Percentiles rank a stretch among this genome's conserved stretches.
phyloP scores from a whole-genome alignment of 2,113 vertebrate species.

The Eonycteris spelaea region DNA sequence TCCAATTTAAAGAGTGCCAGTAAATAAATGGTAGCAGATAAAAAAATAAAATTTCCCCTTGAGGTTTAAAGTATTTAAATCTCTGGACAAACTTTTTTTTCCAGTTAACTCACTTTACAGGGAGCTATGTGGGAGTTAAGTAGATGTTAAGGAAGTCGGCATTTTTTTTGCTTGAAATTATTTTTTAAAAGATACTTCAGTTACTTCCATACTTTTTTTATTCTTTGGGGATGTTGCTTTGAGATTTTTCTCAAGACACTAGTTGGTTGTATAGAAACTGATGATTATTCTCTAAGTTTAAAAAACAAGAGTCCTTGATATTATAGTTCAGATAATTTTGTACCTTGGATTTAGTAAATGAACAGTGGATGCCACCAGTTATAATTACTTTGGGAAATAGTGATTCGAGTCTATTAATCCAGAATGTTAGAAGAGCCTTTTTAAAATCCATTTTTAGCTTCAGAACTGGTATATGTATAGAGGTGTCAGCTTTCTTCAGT shows the following conservation, averaged over 20 bases:
- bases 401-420: conserved; percentile 23
- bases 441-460: conserved; percentile 2
- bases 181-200: neutral
- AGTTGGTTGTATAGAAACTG: conserved; percentile 1
- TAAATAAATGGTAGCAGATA: neutral
- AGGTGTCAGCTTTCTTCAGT: neutral
- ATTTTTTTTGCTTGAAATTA: neutral
- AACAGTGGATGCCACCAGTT: neutral
- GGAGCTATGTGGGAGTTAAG: neutral
- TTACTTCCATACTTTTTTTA: neutral
- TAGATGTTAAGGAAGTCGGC: neutral
- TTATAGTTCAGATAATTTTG: conserved; percentile 14
- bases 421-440: neutral
- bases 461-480: neutral
- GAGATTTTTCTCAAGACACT: neutral
- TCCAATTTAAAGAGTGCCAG: neutral
- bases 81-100: neutral
- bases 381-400: neutral
- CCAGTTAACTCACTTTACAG: neutral
- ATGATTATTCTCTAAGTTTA: neutral
- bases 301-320: neutral
- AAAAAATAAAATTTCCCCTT: neutral
- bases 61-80: conserved; percentile 12
- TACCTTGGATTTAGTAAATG: neutral
- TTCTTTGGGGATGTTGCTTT: neutral